A percentile compares a stretch with the other conserved stretches of the same genome.
These are phyloP conservation scores for Dicyrtoma fusca DNA, from an alignment of 2,888 invertebrate species.

Conservation along the genomic window DNA sequence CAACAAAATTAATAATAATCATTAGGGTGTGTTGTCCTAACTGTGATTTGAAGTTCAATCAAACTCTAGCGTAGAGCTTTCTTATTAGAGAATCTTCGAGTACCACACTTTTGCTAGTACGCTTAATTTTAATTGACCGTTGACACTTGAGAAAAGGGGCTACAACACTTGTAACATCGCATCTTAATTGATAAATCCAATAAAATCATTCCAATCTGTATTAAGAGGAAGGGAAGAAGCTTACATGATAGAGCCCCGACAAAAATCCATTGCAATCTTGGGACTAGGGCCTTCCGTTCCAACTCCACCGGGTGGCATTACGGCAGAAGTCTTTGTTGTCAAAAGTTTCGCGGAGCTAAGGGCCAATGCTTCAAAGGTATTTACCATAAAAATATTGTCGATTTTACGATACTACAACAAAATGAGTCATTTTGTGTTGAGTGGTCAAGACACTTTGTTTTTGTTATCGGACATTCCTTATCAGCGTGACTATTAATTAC, in stretches of 20 bases:
- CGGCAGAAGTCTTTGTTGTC: constrained; percentile 52
- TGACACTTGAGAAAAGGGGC: too few relatives aligned
- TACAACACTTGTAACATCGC: background rate
- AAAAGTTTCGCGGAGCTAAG: constrained; percentile 49
- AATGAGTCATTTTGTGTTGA: too few relatives aligned
- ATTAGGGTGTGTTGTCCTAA: too few relatives aligned
- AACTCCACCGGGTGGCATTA: constrained; percentile 49
- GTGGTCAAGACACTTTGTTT: too few relatives aligned
- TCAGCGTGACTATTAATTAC: too few relatives aligned
- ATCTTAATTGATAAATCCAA: background rate
- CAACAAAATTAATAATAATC: background rate
- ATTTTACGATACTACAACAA: too few relatives aligned
- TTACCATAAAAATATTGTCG: constrained; percentile 12
- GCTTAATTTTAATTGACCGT: background rate
- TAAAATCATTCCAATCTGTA: too few relatives aligned
- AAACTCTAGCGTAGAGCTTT: too few relatives aligned
- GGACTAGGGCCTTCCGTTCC: constrained; percentile 52
- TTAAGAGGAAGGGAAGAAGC: constrained; percentile 37
- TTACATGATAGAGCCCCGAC: constrained; percentile 59
- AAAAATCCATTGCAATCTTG: constrained; percentile 45
- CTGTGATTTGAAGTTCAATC: too few relatives aligned
- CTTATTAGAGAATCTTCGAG: too few relatives aligned
- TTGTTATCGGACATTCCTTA: too few relatives aligned
- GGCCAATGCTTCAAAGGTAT: constrained; percentile 38
- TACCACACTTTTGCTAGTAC: background rate